Evolutionary conservation across 2,888 invertebrate genomes (phyloP).

Genomic region (Allygus modestus): DNA sequence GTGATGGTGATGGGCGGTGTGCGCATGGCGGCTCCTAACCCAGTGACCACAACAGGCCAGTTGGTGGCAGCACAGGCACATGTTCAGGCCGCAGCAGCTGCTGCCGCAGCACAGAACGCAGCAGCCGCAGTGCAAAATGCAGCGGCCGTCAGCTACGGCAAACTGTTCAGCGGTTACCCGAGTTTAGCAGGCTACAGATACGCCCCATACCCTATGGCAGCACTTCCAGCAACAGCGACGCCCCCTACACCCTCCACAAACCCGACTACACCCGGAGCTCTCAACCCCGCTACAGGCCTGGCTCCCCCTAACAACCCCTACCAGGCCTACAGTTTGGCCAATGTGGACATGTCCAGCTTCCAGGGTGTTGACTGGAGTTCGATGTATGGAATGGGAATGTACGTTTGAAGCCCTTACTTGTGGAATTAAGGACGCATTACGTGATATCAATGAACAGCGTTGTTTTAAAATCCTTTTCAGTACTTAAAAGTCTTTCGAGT

Average conservation of each 20-base stretch:
- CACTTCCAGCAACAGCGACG: constrained; percentile 75
- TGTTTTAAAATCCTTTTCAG: constrained; percentile 55
- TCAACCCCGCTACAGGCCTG: constrained; percentile 77
- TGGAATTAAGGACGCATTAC: constrained; percentile 19
- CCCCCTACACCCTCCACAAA: constrained; percentile 80
- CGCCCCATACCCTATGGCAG: constrained; percentile 80
- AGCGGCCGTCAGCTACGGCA: constrained; percentile 81
- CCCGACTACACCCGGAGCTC: constrained; percentile 74
- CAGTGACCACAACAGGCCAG: constrained; percentile 75
- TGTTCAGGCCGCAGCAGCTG: constrained; percentile 75
- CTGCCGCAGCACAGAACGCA: constrained; percentile 79
- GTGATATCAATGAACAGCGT: constrained; percentile 36
- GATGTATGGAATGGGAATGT: constrained; percentile 96
- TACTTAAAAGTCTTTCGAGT: constrained; percentile 59
- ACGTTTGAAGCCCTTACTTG: constrained; percentile 78
- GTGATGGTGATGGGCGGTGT: constrained; percentile 83
- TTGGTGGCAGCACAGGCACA: constrained; percentile 76
- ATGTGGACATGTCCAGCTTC: constrained; percentile 95
- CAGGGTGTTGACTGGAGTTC: constrained; percentile 95
- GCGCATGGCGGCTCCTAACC: constrained; percentile 78
- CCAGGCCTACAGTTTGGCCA: constrained; percentile 89
- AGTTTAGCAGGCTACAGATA: constrained; percentile 79
- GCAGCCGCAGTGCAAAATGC: constrained; percentile 73
- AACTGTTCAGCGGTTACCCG: constrained; percentile 81
- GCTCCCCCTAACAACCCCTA: constrained; percentile 84